Evolutionary conservation across 1,140 invertebrate genomes (phyloP), one percentile per base, ranked within the genome.

Genomic region (Cotesia glomerata): DNA sequence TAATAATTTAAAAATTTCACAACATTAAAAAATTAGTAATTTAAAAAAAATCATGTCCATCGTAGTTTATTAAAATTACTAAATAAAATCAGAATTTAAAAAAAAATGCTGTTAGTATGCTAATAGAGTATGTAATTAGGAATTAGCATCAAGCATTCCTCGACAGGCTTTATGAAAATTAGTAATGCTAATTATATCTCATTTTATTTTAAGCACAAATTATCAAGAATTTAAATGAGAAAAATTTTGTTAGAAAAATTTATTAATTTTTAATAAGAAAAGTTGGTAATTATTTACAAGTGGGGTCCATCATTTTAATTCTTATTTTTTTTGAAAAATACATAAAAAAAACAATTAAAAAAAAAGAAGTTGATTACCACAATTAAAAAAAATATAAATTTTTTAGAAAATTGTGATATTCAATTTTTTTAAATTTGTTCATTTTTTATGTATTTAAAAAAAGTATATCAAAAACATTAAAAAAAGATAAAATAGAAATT

Each of bases 121-220:
- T 34, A 36, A 62, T 62, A 35, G 0, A 62, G 7, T 26, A 26
- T 59, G 9, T 59, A 34, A 59, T 59, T 59, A 26, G 18, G 34
- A 3, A 34, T 13, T 59, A 59, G 58, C 18, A 32, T 59, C 18
- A 18, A 59, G 18, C 14, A n/a, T 16, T 14, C 35, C 34, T 39
- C 61, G 34, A 63, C 61, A 63, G n/a, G 32, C 35, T 63, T 63
- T 63, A 18, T 18, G 32, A 54, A 54, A 54, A 14, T 54, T 11
- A 26, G 26, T 26, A 59, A 18, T 0, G 36, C 36, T 4, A 59
- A 8, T 18, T 18, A 0, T 8, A 34, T n/a, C n/a, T 5, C n/a
- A 4, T 39, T 32, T 36, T 36, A 5, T 26, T 63, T 70, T 32
- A 14, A 69, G 67, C 67, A 71, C 69, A 71, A 71, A 61, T 63